Evolutionary conservation across 2,888 invertebrate species (phyloP).

Genomic region (Loripinus fragilis): DNA sequence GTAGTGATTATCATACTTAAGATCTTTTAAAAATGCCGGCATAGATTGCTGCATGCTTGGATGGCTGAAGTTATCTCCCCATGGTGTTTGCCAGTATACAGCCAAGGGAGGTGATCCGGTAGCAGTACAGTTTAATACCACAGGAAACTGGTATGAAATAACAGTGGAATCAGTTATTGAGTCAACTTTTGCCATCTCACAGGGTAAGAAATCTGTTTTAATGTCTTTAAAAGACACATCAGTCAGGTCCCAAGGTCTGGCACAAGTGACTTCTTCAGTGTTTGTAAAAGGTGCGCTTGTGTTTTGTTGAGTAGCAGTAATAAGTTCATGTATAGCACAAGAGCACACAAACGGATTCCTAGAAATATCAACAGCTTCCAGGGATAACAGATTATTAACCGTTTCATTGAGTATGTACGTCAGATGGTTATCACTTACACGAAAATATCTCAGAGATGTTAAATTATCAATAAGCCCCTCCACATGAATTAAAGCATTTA

Average conservation of each 20-base stretch:
- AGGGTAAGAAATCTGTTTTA: conserved; percentile 51
- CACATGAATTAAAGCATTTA: conserved; percentile 52
- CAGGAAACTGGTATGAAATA: conserved; percentile 43
- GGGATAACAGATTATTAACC: conserved; percentile 32
- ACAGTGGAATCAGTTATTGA: conserved; percentile 38
- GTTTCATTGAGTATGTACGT: conserved; percentile 43
- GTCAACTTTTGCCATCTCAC: conserved; percentile 61
- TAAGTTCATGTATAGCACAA: conserved; percentile 66
- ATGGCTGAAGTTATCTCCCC: conserved; percentile 69
- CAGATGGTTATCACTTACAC: conserved; percentile 56
- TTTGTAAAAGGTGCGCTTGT: conserved; percentile 38
- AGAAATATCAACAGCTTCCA: conserved; percentile 55
- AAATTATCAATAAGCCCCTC: conserved; percentile 47
- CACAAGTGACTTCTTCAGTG: conserved; percentile 57
- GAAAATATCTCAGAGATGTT: conserved; percentile 34
- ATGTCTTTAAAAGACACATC: conserved; percentile 55
- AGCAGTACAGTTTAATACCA: conserved; percentile 66
- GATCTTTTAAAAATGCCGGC: conserved; percentile 27
- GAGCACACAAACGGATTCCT: conserved; percentile 78
- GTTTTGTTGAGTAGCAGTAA: conserved; percentile 35
- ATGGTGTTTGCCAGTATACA: conserved; percentile 75
- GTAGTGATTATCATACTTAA: conserved; percentile 26
- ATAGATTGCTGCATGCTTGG: conserved; percentile 38
- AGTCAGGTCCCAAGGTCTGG: conserved; percentile 47
- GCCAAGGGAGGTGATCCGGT: conserved; percentile 64